Evolutionary conservation across 1,140 invertebrate species (phyloP).

Genomic region (Steinernema feltiae): DNA sequence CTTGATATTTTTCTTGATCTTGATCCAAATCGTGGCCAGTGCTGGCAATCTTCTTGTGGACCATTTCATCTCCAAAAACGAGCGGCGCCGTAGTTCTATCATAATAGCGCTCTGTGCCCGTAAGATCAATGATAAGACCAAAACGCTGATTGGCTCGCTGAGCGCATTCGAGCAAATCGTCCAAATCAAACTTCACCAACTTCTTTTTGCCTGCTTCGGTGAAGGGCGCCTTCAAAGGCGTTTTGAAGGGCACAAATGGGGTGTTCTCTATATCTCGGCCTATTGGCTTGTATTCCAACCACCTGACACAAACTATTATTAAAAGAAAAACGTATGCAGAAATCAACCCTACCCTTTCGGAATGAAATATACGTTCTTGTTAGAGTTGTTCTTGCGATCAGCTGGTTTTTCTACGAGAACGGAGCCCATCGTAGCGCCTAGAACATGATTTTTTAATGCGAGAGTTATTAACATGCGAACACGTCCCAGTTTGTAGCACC

Average conservation of each 20-base stretch:
- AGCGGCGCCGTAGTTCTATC: constrained; percentile 57
- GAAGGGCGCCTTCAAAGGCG: constrained; percentile 67
- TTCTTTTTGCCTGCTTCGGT: neutral
- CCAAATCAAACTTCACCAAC: neutral
- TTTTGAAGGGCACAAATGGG: constrained; percentile 71
- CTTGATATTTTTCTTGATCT: constrained; percentile 27
- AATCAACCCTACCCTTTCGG: too few relatives aligned
- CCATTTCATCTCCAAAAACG: too few relatives aligned
- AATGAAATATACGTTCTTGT: too few relatives aligned
- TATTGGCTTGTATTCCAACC: too few relatives aligned
- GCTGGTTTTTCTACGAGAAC: too few relatives aligned
- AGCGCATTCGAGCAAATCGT: constrained; percentile 64
- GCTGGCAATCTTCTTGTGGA: constrained; percentile 61
- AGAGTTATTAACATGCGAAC: too few relatives aligned
- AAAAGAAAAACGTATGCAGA: too few relatives aligned
- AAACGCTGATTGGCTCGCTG: constrained; percentile 63
- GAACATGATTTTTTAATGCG: too few relatives aligned
- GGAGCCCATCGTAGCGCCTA: too few relatives aligned
- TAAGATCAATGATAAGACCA: constrained; percentile 68
- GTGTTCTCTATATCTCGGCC: constrained; percentile 69
- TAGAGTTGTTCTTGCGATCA: too few relatives aligned
- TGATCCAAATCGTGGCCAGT: constrained; percentile 59
- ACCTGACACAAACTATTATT: too few relatives aligned
- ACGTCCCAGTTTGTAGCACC: too few relatives aligned
- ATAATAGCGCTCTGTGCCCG: constrained; percentile 69